Evolutionary conservation across 2,888 invertebrate genomes (phyloP).

Genomic region (Dexiosoma caninum): DNA sequence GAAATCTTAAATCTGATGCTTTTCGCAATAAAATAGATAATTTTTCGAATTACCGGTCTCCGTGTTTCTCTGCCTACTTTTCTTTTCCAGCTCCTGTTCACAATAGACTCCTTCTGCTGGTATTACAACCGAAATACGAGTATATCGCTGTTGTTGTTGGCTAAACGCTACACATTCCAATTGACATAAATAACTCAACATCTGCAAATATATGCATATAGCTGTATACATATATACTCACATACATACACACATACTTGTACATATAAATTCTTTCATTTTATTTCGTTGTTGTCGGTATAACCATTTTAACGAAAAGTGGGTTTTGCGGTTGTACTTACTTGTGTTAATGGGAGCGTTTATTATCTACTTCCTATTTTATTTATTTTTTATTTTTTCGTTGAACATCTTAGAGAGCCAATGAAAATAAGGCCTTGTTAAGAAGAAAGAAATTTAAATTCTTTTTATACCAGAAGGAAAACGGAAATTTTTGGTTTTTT

Average conservation of each 20-base stretch:
- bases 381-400: background rate
- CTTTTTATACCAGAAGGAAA: conserved; percentile 17
- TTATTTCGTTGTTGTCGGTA: conserved; percentile 14
- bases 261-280: background rate
- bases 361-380: conserved; percentile 53
- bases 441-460: conserved; percentile 10
- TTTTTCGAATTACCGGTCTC: too few species aligned
- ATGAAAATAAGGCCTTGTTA: background rate
- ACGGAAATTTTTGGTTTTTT: conserved; percentile 44
- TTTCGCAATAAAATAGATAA: too few species aligned
- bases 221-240: too few species aligned
- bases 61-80: too few species aligned
- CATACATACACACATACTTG: too few species aligned
- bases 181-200: too few species aligned
- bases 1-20: too few species aligned
- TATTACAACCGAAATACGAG: background rate
- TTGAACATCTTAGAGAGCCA: conserved; percentile 30
- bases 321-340: conserved; percentile 52
- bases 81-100: background rate
- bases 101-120: background rate
- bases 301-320: conserved; percentile 42
- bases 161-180: too few species aligned
- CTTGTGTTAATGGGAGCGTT: conserved; percentile 53
- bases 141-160: background rate
- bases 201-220: too few species aligned